Evolutionary conservation across 2,113 vertebrate species (phyloP), one percentile per base, ranked within the genome.

Genomic region (Ailuropoda melanoleuca): DNA sequence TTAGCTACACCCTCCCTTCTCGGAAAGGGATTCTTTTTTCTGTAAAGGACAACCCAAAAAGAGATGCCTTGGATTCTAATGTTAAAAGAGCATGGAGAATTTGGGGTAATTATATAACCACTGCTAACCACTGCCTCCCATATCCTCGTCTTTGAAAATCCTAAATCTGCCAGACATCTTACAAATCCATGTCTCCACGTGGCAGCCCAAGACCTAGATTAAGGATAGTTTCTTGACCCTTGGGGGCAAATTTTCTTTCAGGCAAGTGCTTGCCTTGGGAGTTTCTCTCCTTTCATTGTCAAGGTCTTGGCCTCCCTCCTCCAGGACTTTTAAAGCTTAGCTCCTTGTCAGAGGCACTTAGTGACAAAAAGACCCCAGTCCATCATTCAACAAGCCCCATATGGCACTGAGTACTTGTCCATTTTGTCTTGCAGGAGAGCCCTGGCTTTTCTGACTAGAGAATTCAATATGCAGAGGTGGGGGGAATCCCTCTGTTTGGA

Each of bases 211-310:
- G 14, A 94, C 31, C 48, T 95, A 91, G 50, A 68, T 58, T 60
- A 98, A 74, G 17, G 37, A 90, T 48, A 90, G 23, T 48, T 92
- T 84, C 56, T 84, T 91, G 39, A 93, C 37, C 62, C 15, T 56
- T 18, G 9, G 83, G 31, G 37, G 37, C 7, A 83, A 50, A 64
- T 68, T 87, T 94, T 92, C 62, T 91, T 93, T 90, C 75, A 96
- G 88, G 62, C 37, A 78, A 86, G 29, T 88, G 14, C 9, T 58
- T 97, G 72, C 26, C 39, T 74, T 92, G 50, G 50, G 55, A 84
- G 34, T 93, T 90, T 85, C 83, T 85, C 62, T 93, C 60, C 84
- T 81, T 91, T 84, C 72, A 53, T 84, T 94, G 48, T 93, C 70
- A 92, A 68, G 50, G 37, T 81, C 46, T 83, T 93, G 12, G n/a